Base-by-base conservation (phyloP, 2,113 vertebrate species). In the Cryptotis parvus region DNA sequence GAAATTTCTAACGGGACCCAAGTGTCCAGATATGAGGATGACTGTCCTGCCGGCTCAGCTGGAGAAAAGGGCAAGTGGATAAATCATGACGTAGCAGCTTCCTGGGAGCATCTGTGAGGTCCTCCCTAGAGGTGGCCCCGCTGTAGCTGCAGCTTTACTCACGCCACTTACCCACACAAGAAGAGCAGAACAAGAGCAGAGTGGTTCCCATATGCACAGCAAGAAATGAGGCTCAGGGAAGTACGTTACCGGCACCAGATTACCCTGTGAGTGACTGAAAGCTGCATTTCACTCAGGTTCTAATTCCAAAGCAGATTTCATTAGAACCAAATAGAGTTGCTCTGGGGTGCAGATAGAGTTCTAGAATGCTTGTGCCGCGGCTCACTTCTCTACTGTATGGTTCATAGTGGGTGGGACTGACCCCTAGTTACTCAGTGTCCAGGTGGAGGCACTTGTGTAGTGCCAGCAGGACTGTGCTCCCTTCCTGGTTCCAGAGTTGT, bases 1-100 rank as follows among this genome's bases (percentile, higher is more conserved):
- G 29, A 45, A 63, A 52, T 82, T 90, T 93, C 83, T 91, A 74
- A 63, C 72, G 74, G 22, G 43, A 31, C 41, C 27, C 63, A 9
- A 45, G 39, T 33, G 9, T 80, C 49, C 69, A 43, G 27, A 14
- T 33, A 6, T 41, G 26, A 90, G 73, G 10, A 55, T 39, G 49
- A 24, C 4, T 14, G 39, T 31, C 22, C 31, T 16, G 7, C 27
- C 49, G 37, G 9, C 41, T 63, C 63, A 43, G 20, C 3, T 41
- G 5, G 41, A 68, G 55, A 68, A 61, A 78, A 9, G 16, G n/a
- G 27, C 85, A 74, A 79, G 5, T 3, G 27, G 33, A 29, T 22
- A 43, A 84, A 20, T 9, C 41, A 31, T n/a, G 39, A 14, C 1
- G 68, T 1, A 49, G 27, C 24, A 39, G n/a, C 9, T 10, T 85